These are phyloP conservation scores for Myzus persicae DNA, from an alignment of 1,140 invertebrate species.

Conservation along the genomic window DNA sequence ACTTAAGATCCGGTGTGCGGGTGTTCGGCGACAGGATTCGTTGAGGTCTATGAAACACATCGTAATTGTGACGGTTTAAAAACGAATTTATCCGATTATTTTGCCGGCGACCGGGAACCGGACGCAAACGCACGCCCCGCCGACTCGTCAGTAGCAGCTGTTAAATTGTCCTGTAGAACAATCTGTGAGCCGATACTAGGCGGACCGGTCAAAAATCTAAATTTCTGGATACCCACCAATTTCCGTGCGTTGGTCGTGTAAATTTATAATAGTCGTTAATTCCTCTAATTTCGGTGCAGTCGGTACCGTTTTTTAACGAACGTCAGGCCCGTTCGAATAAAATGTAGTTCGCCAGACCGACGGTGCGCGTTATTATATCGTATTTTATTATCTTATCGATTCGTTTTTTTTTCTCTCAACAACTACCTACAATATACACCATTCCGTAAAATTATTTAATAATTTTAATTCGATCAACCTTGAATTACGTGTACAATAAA, in stretches of 20 bases:
- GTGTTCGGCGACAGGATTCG: not conserved
- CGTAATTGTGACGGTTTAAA: too few relatives aligned
- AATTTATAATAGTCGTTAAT: not conserved
- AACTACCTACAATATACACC: not conserved
- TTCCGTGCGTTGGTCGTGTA: not conserved
- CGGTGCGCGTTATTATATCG: not conserved
- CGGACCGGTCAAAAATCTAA: constrained; percentile 46
- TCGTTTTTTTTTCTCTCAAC: not conserved
- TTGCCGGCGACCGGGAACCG: not conserved
- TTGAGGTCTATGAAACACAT: too few relatives aligned
- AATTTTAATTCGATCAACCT: constrained; percentile 37
- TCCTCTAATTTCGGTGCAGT: not conserved
- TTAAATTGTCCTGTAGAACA: not conserved
- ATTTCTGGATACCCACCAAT: not conserved
- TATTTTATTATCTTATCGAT: constrained; percentile 6
- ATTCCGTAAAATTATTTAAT: not conserved
- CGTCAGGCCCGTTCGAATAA: not conserved
- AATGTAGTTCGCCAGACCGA: not conserved
- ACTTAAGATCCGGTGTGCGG: not conserved
- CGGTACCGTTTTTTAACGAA: not conserved
- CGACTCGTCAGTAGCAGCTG: not conserved
- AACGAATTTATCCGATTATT: too few relatives aligned
- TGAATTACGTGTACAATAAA: not conserved
- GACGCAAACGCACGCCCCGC: not conserved
- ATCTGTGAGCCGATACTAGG: not conserved